Evolutionary conservation across 1,140 invertebrate species (phyloP).

Genomic region (Lutraria rhynchaena): DNA sequence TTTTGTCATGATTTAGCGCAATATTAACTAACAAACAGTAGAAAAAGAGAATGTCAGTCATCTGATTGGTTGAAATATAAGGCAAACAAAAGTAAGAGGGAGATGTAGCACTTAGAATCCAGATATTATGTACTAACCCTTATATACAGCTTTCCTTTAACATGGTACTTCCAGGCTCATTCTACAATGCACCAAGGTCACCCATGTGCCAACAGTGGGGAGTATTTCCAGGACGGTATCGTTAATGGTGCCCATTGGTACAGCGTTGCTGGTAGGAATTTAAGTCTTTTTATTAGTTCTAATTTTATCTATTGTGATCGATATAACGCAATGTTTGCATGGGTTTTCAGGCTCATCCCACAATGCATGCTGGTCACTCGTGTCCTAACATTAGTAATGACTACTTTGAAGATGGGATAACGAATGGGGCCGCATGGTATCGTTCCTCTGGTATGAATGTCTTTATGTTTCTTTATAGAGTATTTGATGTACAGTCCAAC

Average conservation of each 20-base stretch:
- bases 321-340: slow-evolving; percentile 11
- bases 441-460: slow-evolving; percentile 86
- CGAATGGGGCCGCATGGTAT: slow-evolving; percentile 97
- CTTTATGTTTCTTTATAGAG: neutral
- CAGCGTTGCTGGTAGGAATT: slow-evolving; percentile 86
- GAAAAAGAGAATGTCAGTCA: too few species aligned
- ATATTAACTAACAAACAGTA: too few species aligned
- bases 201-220: slow-evolving; percentile 66
- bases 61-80: too few species aligned
- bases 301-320: too few species aligned
- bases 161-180: slow-evolving; percentile 74
- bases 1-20: too few species aligned
- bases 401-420: slow-evolving; percentile 91
- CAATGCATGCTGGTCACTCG: slow-evolving; percentile 77
- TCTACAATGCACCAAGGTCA: slow-evolving; percentile 78
- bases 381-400: slow-evolving; percentile 67
- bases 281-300: neutral
- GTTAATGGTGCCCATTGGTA: slow-evolving; percentile 98
- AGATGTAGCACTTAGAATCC: too few species aligned
- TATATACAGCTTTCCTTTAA: too few species aligned
- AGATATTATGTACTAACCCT: too few species aligned
- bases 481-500: too few species aligned
- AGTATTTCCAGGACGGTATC: slow-evolving; percentile 90
- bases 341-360: slow-evolving; percentile 77
- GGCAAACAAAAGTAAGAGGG: too few species aligned